Percentiles rank a stretch among this genome's conserved stretches.
Conservation (phyloP, 2,113 vertebrate species). For the Pteropus alecto region DNA sequence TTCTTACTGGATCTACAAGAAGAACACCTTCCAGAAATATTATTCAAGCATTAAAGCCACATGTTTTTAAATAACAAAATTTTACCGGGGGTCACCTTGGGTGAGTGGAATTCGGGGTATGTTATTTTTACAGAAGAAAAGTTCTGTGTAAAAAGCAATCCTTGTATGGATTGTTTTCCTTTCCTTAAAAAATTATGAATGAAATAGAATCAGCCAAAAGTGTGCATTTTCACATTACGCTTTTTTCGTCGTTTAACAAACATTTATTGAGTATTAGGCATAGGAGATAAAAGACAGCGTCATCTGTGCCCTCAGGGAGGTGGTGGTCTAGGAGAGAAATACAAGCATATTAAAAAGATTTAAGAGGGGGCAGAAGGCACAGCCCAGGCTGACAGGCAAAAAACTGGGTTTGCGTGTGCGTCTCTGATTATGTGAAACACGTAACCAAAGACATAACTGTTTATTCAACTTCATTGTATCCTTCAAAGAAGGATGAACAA, state of each 20-base stretch:
- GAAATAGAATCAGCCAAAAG: neutral
- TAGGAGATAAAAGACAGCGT: neutral
- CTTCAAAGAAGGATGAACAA: neutral
- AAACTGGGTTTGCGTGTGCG: neutral
- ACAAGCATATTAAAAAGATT: neutral
- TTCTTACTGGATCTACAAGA: neutral
- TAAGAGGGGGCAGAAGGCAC: neutral
- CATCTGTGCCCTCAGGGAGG: neutral
- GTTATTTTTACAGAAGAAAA: neutral
- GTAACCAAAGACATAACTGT: neutral
- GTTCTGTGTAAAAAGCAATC: neutral
- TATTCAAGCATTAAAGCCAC: neutral
- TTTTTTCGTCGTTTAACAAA: neutral
- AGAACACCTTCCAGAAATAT: neutral
- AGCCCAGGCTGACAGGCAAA: neutral
- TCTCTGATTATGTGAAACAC: neutral
- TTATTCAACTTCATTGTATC: neutral
- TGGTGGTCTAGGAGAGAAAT: neutral
- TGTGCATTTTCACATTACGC: neutral
- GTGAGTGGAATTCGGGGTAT: neutral
- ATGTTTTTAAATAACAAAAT: slow-evolving; percentile 21
- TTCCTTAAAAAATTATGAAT: slow-evolving; percentile 9
- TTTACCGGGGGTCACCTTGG: neutral
- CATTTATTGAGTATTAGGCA: neutral
- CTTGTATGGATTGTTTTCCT: neutral